These are phyloP conservation scores for Patella depressa DNA, from an alignment of 2,888 invertebrate genomes.

Conservation along the genomic window DNA sequence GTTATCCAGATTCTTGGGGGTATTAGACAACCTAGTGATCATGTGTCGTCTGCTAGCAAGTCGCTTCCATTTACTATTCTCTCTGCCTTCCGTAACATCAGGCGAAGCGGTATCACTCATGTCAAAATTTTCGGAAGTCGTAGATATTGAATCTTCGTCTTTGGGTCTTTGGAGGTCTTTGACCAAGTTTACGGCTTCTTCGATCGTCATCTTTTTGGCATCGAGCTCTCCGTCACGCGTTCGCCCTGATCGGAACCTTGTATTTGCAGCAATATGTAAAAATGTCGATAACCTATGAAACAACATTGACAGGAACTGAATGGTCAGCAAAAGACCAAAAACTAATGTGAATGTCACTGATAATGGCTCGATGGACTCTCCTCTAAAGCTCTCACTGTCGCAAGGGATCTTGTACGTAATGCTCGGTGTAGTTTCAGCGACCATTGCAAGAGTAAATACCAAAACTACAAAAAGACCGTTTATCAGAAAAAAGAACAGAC, in stretches of 20 bases:
- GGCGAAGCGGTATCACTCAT: slow-evolving; percentile 7
- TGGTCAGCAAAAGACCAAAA: slow-evolving; percentile 94
- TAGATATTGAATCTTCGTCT: slow-evolving; percentile 38
- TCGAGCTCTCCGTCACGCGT: slow-evolving; percentile 21
- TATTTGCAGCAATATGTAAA: slow-evolving; percentile 92
- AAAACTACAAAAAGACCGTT: slow-evolving; percentile 98
- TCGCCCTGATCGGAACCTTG: neutral
- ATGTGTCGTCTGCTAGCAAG: slow-evolving; percentile 27
- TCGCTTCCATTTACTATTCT: slow-evolving; percentile 31
- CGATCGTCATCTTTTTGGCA: slow-evolving; percentile 13
- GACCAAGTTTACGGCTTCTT: neutral
- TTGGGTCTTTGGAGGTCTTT: slow-evolving; percentile 11
- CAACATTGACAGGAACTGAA: slow-evolving; percentile 97
- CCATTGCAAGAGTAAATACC: slow-evolving; percentile 96
- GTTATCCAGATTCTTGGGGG: neutral
- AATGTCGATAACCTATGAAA: slow-evolving; percentile 98
- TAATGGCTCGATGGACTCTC: slow-evolving; percentile 70
- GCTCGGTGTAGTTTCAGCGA: slow-evolving; percentile 70
- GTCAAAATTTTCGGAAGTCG: slow-evolving; percentile 20
- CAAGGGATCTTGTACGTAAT: slow-evolving; percentile 48
- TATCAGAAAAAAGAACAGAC: slow-evolving; percentile 88
- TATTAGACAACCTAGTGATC: neutral
- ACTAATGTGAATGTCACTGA: slow-evolving; percentile 96
- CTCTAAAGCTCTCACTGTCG: slow-evolving; percentile 32
- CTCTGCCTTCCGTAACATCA: slow-evolving; percentile 18